Evolutionary conservation across 2,113 vertebrate genomes (phyloP).

Genomic region (Ctenomys sociabilis): DNA sequence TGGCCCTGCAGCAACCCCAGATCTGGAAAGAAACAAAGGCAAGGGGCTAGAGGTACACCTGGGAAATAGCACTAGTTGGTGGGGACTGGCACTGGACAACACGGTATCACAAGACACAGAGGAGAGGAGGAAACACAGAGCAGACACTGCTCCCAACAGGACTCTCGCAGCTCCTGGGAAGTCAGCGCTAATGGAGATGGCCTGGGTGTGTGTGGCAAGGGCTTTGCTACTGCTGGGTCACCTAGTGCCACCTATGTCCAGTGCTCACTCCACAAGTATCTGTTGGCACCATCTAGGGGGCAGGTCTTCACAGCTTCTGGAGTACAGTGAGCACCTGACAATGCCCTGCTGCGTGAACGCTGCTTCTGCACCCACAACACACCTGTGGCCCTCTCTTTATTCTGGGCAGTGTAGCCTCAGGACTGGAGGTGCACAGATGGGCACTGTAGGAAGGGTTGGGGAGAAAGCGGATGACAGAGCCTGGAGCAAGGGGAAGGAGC

Average conservation of each 20-base stretch:
- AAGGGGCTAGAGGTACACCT: neutral
- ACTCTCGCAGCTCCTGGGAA: too few relatives aligned
- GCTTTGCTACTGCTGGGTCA: neutral
- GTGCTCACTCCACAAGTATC: fast-evolving
- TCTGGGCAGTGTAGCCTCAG: neutral
- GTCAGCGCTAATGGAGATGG: neutral
- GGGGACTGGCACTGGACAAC: neutral
- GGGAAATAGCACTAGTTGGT: neutral
- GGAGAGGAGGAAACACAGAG: fast-evolving
- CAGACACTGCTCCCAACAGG: neutral
- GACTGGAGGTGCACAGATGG: neutral
- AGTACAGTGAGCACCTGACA: neutral
- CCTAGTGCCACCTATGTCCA: neutral
- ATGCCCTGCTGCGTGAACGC: too few relatives aligned
- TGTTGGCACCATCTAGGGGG: fast-evolving
- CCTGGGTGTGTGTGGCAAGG: neutral
- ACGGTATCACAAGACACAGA: neutral
- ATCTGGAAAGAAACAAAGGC: neutral
- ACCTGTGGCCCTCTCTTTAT: neutral
- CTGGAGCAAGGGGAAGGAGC: fast-evolving
- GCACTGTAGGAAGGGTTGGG: neutral
- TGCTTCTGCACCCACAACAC: fast-evolving
- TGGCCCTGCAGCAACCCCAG: neutral
- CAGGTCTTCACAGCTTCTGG: neutral
- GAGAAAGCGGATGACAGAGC: fast-evolving